Percentiles rank a stretch among this genome's conserved stretches.
phyloP scores from a whole-genome alignment of 1,140 invertebrate genomes.

The Panagrolaimus sp. region DNA sequence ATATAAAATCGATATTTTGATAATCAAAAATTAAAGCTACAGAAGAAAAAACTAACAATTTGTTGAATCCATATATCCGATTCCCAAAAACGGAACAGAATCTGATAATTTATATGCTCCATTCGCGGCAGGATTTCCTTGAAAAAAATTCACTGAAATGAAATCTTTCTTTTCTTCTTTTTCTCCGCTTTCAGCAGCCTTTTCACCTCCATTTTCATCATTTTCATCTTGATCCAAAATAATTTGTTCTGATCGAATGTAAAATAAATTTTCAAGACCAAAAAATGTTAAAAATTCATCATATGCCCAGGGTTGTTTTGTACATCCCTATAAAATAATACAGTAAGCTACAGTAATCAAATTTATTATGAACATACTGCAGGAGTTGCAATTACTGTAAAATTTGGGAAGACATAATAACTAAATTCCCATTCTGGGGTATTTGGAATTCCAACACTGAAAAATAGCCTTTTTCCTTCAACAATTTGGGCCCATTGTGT shows the following conservation, averaged over 20 bases:
- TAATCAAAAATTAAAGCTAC: no score
- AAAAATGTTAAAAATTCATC: background rate
- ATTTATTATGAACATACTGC: background rate
- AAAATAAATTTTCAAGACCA: background rate
- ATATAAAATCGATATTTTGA: no score
- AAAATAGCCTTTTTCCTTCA: background rate
- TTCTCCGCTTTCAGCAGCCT: background rate
- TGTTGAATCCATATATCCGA: no score
- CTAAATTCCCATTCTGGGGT: background rate
- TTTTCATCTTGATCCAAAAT: no score
- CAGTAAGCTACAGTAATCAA: background rate
- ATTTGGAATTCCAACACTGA: background rate
- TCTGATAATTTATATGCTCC: background rate
- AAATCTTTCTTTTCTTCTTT: conserved; percentile 2
- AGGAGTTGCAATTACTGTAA: background rate
- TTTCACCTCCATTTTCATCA: no score
- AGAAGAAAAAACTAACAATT: no score
- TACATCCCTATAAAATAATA: background rate
- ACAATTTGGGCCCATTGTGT: background rate
- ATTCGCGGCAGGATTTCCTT: background rate
- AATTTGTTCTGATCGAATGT: background rate
- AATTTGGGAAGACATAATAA: background rate
- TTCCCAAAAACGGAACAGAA: conserved; percentile 1
- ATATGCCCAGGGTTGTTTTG: background rate
- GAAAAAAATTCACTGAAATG: background rate